These are phyloP conservation scores for Melanotaenia boesemani DNA, from an alignment of 2,797 vertebrate genomes.

Conservation along the genomic window DNA sequence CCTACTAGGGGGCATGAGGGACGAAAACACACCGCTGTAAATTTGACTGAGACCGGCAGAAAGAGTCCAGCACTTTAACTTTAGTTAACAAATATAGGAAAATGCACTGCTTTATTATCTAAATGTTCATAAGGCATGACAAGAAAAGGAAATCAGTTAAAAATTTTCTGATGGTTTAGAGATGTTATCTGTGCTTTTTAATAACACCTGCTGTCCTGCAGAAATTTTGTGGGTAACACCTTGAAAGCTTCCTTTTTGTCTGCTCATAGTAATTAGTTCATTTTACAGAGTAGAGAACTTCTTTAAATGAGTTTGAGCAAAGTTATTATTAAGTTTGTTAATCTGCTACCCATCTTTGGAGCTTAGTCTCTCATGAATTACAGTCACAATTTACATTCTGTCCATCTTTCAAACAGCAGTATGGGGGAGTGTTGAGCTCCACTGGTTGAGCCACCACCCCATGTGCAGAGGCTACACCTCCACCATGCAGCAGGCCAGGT, in stretches of 20 bases:
- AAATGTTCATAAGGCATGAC: background rate
- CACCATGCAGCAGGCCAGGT: too few relatives aligned
- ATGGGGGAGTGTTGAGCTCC: too few relatives aligned
- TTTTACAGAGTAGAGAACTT: background rate
- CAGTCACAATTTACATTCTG: too few relatives aligned
- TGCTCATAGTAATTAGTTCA: background rate
- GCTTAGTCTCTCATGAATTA: too few relatives aligned
- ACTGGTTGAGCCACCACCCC: too few relatives aligned
- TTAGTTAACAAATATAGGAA: background rate
- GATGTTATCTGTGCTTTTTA: background rate
- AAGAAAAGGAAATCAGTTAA: background rate
- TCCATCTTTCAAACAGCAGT: too few relatives aligned
- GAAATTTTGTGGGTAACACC: background rate
- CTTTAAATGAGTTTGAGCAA: too few relatives aligned
- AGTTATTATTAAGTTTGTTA: too few relatives aligned
- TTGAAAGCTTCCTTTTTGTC: background rate
- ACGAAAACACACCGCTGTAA: background rate
- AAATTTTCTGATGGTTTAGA: background rate
- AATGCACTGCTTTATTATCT: background rate
- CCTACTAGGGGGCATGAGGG: background rate
- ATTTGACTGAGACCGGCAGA: background rate
- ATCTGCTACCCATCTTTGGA: too few relatives aligned
- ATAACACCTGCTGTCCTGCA: background rate
- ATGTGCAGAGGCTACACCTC: too few relatives aligned
- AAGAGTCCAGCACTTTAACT: background rate